Base-by-base conservation (phyloP, 2,113 vertebrate species). In the Stomatorhinus ivindoensis region DNA sequence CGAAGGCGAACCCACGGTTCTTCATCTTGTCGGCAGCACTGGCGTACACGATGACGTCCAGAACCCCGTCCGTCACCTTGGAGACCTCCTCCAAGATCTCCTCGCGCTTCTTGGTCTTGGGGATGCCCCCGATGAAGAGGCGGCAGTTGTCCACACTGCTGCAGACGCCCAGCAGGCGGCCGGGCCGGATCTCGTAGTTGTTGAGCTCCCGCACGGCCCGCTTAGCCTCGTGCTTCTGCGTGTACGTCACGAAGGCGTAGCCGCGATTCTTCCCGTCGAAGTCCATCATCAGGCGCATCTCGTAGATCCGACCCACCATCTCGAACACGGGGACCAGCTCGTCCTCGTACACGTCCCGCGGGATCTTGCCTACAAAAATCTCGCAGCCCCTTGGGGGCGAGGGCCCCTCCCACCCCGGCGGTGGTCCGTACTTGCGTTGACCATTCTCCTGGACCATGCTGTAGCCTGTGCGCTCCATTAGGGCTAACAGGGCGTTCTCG, bases 271-370 rank as follows among this genome's bases (percentile, higher is more conserved):
- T 99, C 61, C 98, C 98, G 0, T 99, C 98, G 8, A 99, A 99
- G 94, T 99, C 98, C 98, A 99, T 99, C 98, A 99, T 99, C 90
- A 99, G 94, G 17, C 98, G 98, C 97, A 99, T 98, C 95, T 99
- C 98, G 0, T 99, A 99, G 95, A 99, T 99, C 89, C 97, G 97
- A 7, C 98, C 98, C 0, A 97, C 97, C 0, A 96, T 91, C 94
- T 99, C 98, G 0, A 99, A 99, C 88, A 99, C 97, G 0, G 98
- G 98, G 51, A 99, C 98, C 0, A 99, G 95, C 94, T 99, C 98
- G 15, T 99, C 98, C 91, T 99, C 98, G 0, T 99, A 99, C 89
- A 99, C 98, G 0, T 99, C 98, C 0, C 98, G 97, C 0, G 98
- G 98, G 91, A 99, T 99, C 95, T 99, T 99, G 76, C 98, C 98